These are phyloP conservation scores for Synanthedon tipuliformis DNA, from an alignment of 2,888 invertebrate species.

Conservation along the genomic window DNA sequence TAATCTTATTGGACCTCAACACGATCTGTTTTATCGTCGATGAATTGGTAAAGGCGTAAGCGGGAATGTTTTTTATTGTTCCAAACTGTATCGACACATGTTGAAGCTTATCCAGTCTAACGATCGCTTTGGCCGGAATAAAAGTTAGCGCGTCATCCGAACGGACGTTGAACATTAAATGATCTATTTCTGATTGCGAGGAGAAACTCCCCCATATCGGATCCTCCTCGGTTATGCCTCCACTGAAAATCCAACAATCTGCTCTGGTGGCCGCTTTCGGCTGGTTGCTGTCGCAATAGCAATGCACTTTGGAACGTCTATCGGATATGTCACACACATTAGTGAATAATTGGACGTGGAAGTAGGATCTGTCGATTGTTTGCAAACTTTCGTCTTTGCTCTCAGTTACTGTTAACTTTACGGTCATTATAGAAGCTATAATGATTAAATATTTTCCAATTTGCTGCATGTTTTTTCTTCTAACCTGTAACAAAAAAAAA, in stretches of 20 bases:
- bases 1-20: slow-evolving; percentile 77
- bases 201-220: slow-evolving; percentile 80
- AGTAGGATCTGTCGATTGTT: slow-evolving; percentile 44
- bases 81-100: slow-evolving; percentile 79
- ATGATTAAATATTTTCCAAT: slow-evolving; percentile 49
- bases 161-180: slow-evolving; percentile 77
- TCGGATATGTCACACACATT: slow-evolving; percentile 61
- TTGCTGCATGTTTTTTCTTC: slow-evolving; percentile 35
- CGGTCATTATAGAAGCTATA: slow-evolving; percentile 51
- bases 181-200: slow-evolving; percentile 76
- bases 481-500: slow-evolving; percentile 34
- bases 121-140: slow-evolving; percentile 77
- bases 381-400: slow-evolving; percentile 47
- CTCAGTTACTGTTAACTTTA: slow-evolving; percentile 46
- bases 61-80: slow-evolving; percentile 76
- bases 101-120: slow-evolving; percentile 75
- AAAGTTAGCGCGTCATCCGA: slow-evolving; percentile 77
- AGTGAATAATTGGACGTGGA: slow-evolving; percentile 45
- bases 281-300: slow-evolving; percentile 60
- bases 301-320: slow-evolving; percentile 56
- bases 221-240: slow-evolving; percentile 73
- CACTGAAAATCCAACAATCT: slow-evolving; percentile 79
- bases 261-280: slow-evolving; percentile 73
- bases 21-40: slow-evolving; percentile 77
- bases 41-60: slow-evolving; percentile 81